Conservation (phyloP, 2,113 vertebrate species). For the Pelvicachromis taeniatus region DNA sequence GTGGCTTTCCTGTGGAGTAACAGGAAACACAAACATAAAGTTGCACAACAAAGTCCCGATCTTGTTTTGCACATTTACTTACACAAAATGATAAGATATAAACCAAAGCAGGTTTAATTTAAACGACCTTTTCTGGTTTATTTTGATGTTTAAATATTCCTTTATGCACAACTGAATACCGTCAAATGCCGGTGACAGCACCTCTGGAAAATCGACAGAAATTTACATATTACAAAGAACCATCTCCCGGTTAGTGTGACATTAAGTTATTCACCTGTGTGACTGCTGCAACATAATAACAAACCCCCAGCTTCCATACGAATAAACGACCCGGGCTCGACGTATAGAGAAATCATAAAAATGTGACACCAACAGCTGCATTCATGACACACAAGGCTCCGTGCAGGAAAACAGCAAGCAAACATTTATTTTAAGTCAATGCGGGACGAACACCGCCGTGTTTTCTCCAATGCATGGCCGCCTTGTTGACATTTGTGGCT, state of each 20-base stretch:
- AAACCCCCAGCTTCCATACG: neutral
- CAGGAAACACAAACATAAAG: neutral
- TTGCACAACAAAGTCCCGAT: neutral
- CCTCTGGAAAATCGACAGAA: neutral
- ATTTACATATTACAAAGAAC: neutral
- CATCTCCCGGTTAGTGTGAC: neutral
- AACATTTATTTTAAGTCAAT: neutral
- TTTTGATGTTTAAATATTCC: neutral
- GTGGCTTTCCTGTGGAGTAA: neutral
- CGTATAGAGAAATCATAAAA: neutral
- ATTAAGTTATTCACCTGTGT: neutral
- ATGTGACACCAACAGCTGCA: neutral
- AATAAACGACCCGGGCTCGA: neutral
- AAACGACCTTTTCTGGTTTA: neutral
- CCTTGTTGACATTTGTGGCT: slow-evolving; percentile 55
- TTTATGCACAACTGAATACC: neutral
- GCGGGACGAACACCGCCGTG: neutral
- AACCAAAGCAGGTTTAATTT: neutral
- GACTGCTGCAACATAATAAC: neutral
- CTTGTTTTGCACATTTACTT: neutral
- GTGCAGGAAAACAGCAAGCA: neutral
- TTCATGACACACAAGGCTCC: neutral
- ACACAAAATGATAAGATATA: neutral
- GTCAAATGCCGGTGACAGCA: neutral
- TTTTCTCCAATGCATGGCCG: neutral